These are phyloP conservation scores for Hystrix cristata DNA, from an alignment of 2,113 vertebrate species.

Conservation along the genomic window DNA sequence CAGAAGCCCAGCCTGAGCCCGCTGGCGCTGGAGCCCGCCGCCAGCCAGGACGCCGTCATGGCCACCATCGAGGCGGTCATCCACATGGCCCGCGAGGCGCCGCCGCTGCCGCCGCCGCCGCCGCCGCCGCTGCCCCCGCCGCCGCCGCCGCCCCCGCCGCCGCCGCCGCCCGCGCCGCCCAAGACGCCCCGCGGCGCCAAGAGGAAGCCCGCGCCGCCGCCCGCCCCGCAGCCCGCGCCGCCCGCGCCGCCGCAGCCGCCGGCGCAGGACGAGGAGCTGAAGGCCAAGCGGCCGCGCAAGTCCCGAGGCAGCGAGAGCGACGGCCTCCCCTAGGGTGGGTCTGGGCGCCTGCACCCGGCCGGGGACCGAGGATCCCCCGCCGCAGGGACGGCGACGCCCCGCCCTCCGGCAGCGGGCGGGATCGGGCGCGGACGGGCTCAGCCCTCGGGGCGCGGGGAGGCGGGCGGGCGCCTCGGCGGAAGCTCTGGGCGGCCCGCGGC, in stretches of 20 bases:
- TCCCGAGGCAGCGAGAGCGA: constrained; percentile 89
- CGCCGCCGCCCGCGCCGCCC: constrained; percentile 76
- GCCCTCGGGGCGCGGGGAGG: constrained; percentile 62
- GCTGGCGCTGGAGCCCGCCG: constrained; percentile 89
- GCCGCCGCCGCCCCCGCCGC: constrained; percentile 53
- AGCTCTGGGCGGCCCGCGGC: constrained; percentile 65
- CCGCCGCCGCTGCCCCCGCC: constrained; percentile 78
- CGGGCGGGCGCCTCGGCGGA: constrained; percentile 56
- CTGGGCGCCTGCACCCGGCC: constrained; percentile 20
- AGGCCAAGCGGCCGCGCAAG: constrained; percentile 91
- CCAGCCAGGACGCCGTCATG: constrained; percentile 94
- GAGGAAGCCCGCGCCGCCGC: constrained; percentile 86
- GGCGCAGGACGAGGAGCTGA: constrained; percentile 88
- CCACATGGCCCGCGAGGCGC: constrained; percentile 93
- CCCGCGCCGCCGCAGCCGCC: constrained; percentile 73
- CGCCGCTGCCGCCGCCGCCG: constrained; percentile 75
- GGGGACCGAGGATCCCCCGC: constrained; percentile 58
- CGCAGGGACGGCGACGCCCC: constrained; percentile 76
- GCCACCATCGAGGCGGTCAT: constrained; percentile 98
- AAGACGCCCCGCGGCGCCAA: constrained; percentile 87
- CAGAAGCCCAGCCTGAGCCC: constrained; percentile 90
- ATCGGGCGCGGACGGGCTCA: constrained; percentile 41
- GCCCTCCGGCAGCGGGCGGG: constrained; percentile 71
- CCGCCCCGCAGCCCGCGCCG: constrained; percentile 52
- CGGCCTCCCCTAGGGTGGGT: constrained; percentile 83